These are phyloP conservation scores for Notothenia coriiceps DNA, from an alignment of 2,113 vertebrate genomes.

Conservation along the genomic window DNA sequence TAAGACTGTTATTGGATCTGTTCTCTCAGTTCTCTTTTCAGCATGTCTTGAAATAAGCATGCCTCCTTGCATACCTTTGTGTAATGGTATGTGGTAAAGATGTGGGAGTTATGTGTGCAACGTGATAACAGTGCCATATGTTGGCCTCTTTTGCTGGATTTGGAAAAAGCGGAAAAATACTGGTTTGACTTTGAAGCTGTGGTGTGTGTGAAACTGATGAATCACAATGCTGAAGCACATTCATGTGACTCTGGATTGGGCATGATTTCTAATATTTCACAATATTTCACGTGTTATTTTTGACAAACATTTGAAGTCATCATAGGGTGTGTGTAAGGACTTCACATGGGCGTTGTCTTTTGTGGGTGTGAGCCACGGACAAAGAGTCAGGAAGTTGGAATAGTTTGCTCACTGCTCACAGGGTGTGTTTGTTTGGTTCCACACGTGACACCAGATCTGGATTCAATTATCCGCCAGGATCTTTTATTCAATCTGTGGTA, in stretches of 20 bases:
- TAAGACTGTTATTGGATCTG: slow-evolving; percentile 59
- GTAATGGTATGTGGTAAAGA: slow-evolving; percentile 40
- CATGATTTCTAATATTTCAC: slow-evolving; percentile 14
- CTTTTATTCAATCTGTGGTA: slow-evolving; percentile 41
- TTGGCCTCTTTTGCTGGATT: slow-evolving; percentile 11
- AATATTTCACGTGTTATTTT: slow-evolving; percentile 16
- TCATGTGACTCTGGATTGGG: slow-evolving; percentile 44
- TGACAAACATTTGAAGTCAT: background rate
- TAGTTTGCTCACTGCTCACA: slow-evolving; percentile 54
- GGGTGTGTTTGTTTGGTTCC: slow-evolving; percentile 79
- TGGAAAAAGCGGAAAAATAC: slow-evolving; percentile 50
- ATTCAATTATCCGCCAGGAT: slow-evolving; percentile 64
- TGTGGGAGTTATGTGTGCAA: slow-evolving; percentile 39
- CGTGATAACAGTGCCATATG: slow-evolving; percentile 31
- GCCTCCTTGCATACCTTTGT: slow-evolving; percentile 36
- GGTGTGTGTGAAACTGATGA: slow-evolving; percentile 43
- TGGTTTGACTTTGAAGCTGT: background rate
- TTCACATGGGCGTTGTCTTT: slow-evolving; percentile 73
- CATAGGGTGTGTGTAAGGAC: background rate
- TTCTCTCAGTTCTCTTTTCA: slow-evolving; percentile 36
- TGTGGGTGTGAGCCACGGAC: slow-evolving; percentile 64
- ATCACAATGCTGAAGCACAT: slow-evolving; percentile 3
- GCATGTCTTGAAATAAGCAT: slow-evolving; percentile 53
- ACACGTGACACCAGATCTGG: slow-evolving; percentile 71
- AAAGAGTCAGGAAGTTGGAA: slow-evolving; percentile 70